Conservation (phyloP, 2,888 invertebrate species). For the Heliconius ismenius region DNA sequence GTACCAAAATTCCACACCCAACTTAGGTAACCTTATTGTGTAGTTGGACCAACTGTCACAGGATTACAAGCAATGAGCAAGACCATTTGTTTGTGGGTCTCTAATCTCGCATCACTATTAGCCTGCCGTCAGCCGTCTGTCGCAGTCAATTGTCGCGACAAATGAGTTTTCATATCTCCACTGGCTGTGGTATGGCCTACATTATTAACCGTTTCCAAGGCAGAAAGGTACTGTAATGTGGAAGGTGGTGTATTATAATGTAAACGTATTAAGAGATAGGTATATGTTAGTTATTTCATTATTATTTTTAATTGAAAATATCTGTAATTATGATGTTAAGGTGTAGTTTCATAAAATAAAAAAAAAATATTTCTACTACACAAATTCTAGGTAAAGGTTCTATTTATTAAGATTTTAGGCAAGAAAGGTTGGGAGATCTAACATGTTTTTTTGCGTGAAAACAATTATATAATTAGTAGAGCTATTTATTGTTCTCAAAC, state of each 20-base stretch:
- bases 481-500: not conserved
- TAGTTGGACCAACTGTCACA: constrained; percentile 20
- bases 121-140: constrained; percentile 49
- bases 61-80: constrained; percentile 34
- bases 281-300: no score
- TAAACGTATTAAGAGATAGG: no score
- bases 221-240: not conserved
- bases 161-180: constrained; percentile 45
- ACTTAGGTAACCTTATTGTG: constrained; percentile 8
- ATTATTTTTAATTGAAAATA: no score
- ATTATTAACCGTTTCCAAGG: constrained; percentile 24
- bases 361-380: no score
- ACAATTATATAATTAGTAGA: no score
- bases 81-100: constrained; percentile 47
- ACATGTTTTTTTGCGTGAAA: no score
- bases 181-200: constrained; percentile 26
- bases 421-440: no score
- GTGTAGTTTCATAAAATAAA: no score
- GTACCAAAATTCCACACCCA: not conserved
- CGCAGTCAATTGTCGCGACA: constrained; percentile 50
- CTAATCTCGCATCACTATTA: constrained; percentile 58
- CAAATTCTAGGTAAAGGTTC: no score
- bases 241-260: not conserved
- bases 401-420: no score
- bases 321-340: no score